Base-by-base conservation (phyloP, 2,888 invertebrate genomes). In the Gortyna flavago region DNA sequence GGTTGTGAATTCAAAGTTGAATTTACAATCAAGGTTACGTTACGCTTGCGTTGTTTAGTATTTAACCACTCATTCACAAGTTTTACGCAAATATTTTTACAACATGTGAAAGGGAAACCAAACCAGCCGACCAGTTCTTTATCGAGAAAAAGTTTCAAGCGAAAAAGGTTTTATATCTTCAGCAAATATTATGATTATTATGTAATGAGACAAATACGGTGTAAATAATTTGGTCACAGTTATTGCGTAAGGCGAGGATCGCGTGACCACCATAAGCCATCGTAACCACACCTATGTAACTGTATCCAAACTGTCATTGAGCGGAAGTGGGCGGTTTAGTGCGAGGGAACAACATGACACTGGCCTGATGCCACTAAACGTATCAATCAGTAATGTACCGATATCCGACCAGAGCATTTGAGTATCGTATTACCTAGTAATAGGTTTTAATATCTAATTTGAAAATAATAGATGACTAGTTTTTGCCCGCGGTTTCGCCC, bases 291-390 rank as follows among this genome's bases (percentile, higher is more conserved):
- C 62, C 64, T 35, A 68, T 81, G 84, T 85, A 87, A 88, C 81
- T 72, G 83, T 84, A 85, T 68, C 69, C 85, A 83, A 81, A 85
- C 82, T 86, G 86, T 75, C 78, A 79, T 72, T 69, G 64, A 61
- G 51, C 89, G 88, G 88, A 88, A 86, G 86, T 88, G 89, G 89
- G 89, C 88, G 88, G 79, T 77, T 76, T 83, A 72, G n/a, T 29
- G 65, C 54, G 62, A 72, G 75, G 74, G 83, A 72, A 76, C 35
- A 35, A 75, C 54, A 71, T 16, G 75, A 73, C 41, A 75, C 86
- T 66, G 51, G 54, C 48, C 69, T 76, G 69, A 77, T 59, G 16
- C 35, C 67, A 64, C 57, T 67, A 62, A 72, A 68, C 35, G 29
- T 81, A 81, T 77, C 76, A 81, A 81, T 78, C 76, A 66, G 54